Evolutionary conservation across 2,797 vertebrate genomes (phyloP).

Genomic region (Acanthurus tractus): DNA sequence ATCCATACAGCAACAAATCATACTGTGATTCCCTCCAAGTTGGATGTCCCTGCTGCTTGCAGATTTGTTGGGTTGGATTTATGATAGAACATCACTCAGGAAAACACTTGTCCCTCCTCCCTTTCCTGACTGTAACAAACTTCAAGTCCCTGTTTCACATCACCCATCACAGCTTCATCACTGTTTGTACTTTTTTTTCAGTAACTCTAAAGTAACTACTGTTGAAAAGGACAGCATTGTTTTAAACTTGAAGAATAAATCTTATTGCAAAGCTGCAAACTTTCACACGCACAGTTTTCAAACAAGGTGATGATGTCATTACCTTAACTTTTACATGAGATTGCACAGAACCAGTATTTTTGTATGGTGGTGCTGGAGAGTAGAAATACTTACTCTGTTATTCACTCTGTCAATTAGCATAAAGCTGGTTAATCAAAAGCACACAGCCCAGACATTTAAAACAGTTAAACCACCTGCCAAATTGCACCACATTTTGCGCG

Average conservation of each 20-base stretch:
- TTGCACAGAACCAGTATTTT: constrained; percentile 3
- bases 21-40: constrained; percentile 34
- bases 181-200: neutral
- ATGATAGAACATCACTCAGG: neutral
- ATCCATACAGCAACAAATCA: constrained; percentile 50
- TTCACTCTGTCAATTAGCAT: constrained; percentile 1
- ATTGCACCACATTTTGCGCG: neutral
- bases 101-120: neutral
- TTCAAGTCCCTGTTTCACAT: constrained; percentile 6
- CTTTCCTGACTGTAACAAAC: constrained; percentile 10
- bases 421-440: neutral
- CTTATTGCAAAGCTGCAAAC: neutral
- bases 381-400: neutral
- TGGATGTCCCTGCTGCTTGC: constrained; percentile 8
- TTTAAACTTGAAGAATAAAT: constrained; percentile 8
- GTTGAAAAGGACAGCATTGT: neutral
- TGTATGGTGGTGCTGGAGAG: neutral
- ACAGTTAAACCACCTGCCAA: neutral
- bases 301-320: constrained; percentile 3
- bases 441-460: constrained; percentile 1
- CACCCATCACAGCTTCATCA: neutral
- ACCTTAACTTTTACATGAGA: constrained; percentile 7
- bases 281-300: constrained; percentile 7
- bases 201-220: neutral
- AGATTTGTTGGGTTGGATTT: constrained; percentile 23